Base-by-base conservation (phyloP, 2,888 invertebrate species). In the Mesoligia furuncula region DNA sequence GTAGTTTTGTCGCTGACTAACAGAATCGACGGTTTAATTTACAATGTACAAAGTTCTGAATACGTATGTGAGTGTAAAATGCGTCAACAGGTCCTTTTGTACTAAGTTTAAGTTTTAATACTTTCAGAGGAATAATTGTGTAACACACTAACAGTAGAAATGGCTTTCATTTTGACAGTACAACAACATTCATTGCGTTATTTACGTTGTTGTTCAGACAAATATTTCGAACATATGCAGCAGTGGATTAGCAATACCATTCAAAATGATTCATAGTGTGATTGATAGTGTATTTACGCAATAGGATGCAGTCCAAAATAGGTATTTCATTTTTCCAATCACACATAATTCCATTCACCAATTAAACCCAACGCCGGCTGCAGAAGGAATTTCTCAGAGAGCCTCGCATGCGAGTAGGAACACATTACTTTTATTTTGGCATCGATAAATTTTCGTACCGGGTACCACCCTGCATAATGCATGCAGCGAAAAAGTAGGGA, bases 391-490 rank as follows among this genome's bases (percentile, higher is more conserved):
- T 83, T 85, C 84, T 80, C 75, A 24, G 72, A 70, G 78, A 84
- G 78, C 45, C 77, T 76, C 86, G 82, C 71, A 88, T 88, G 75
- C 81, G 83, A 85, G 86, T 81, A 84, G 84, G 81, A 80, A 83
- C 83, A 91, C 93, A 94, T 94, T 91, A 92, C 85, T 95, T 94
- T 94, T 93, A 94, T 94, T 95, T 94, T 89, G 91, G 93, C 92
- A 92, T 93, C 95, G 92, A 95, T 95, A 95, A 95, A 95, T 95
- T 95, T 92, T 87, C 89, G 77, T 83, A 85, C 84, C 90, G 88
- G 90, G 91, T 89, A 89, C 92, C 91, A 88, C 92, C 93, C 92
- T 95, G 95, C 95, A 95, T 96, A 95, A 96, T 96, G 95, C 94
- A 96, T 94, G 94, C 93, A 92, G 90, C 90, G 92, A 90, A 93